Percentiles rank a stretch among this genome's conserved stretches.
Evolutionary conservation across 2,888 invertebrate species (phyloP).

Genomic region (Oscheius onirici): DNA sequence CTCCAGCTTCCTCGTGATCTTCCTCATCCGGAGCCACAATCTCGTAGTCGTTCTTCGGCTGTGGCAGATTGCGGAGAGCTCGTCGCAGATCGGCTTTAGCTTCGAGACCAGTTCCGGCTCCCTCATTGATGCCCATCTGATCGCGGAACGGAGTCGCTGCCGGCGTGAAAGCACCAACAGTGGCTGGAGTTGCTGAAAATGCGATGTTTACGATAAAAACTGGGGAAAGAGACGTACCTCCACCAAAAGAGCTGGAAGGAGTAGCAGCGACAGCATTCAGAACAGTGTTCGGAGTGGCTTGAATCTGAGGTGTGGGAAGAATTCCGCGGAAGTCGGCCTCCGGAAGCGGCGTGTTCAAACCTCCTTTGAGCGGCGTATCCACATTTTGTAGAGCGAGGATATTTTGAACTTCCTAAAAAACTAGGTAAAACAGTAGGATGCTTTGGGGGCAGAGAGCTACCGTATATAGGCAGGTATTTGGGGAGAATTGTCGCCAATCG

Average conservation of each 20-base stretch:
- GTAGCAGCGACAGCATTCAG: constrained; percentile 77
- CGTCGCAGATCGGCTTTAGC: constrained; percentile 78
- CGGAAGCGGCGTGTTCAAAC: constrained; percentile 90
- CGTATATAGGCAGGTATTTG: constrained; percentile 27
- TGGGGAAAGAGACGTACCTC: constrained; percentile 25
- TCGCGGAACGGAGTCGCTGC: constrained; percentile 85
- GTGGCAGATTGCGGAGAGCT: constrained; percentile 84
- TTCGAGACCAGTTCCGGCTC: constrained; percentile 77
- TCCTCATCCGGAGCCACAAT: constrained; percentile 84
- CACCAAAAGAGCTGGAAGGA: constrained; percentile 52
- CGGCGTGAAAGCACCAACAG: constrained; percentile 52
- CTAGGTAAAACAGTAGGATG: background rate
- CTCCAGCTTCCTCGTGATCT: constrained; percentile 13
- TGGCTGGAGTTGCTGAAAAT: constrained; percentile 39
- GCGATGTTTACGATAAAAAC: too few species aligned
- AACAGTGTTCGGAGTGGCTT: constrained; percentile 87
- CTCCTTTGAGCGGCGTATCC: constrained; percentile 95
- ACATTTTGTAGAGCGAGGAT: constrained; percentile 97
- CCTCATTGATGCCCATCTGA: constrained; percentile 92
- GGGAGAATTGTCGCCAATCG: constrained; percentile 20
- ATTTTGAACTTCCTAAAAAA: constrained; percentile 92
- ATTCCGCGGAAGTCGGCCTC: constrained; percentile 82
- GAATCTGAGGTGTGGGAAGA: constrained; percentile 52
- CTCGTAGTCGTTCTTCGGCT: constrained; percentile 96
- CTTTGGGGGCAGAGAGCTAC: too few species aligned